Evolutionary conservation across 1,140 invertebrate genomes (phyloP).

Genomic region (Zelostemma sp.): DNA sequence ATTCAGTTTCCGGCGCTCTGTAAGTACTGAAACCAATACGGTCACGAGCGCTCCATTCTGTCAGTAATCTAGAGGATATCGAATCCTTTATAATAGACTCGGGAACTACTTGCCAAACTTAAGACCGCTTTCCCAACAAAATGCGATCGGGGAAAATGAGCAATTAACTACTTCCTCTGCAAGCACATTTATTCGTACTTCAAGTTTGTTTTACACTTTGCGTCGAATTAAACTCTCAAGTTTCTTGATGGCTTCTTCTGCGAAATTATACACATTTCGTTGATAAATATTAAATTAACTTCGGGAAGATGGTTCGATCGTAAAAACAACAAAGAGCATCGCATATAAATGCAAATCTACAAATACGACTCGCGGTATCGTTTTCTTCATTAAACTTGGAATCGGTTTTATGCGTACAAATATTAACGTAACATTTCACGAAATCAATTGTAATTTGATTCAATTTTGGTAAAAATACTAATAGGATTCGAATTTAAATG

Average conservation of each 20-base stretch:
- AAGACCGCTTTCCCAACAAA: not conserved
- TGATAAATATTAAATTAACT: too few species aligned
- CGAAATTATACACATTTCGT: not conserved
- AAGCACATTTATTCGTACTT: not conserved
- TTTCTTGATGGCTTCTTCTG: not conserved
- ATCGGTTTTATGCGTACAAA: too few species aligned
- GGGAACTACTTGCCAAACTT: not conserved
- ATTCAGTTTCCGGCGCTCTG: slow-evolving; percentile 82
- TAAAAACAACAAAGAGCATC: too few species aligned
- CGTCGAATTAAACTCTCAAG: not conserved
- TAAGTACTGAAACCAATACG: slow-evolving; percentile 66
- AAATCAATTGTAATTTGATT: too few species aligned
- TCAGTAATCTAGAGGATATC: slow-evolving; percentile 3
- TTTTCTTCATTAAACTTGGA: too few species aligned
- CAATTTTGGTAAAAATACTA: too few species aligned
- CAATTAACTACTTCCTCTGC: slow-evolving; percentile 1
- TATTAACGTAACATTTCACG: too few species aligned
- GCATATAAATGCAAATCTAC: too few species aligned
- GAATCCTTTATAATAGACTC: slow-evolving; percentile 3
- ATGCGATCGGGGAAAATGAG: slow-evolving; percentile 3
- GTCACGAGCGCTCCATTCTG: slow-evolving; percentile 1
- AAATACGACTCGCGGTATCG: too few species aligned
- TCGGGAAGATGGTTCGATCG: too few species aligned
- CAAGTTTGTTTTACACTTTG: not conserved
- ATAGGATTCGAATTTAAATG: too few species aligned